Percentiles rank a stretch among this genome's conserved stretches.
Evolutionary conservation across 2,113 vertebrate species (phyloP).

Genomic region (Rhinopithecus roxellana): DNA sequence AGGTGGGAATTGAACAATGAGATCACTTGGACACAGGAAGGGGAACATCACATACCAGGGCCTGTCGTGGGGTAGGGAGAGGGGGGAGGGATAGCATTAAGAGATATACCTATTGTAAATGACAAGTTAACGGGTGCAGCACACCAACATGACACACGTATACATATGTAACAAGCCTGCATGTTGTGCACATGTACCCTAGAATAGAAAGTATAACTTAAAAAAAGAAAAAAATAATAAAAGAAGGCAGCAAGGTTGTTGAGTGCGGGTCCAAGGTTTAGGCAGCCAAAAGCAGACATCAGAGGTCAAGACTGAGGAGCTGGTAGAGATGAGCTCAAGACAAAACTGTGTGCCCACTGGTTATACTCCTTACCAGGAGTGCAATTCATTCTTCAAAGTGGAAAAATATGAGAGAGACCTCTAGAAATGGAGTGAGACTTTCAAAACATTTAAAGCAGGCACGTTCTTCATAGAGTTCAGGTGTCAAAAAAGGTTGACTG

Average conservation of each 20-base stretch:
- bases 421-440: neutral
- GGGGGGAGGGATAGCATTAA: too few relatives aligned
- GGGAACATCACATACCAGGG: too few relatives aligned
- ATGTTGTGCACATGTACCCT: too few relatives aligned
- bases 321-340: neutral
- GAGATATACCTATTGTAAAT: too few relatives aligned
- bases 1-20: too few relatives aligned
- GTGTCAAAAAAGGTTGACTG: neutral
- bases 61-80: too few relatives aligned
- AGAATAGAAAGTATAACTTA: too few relatives aligned
- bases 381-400: neutral
- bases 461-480: neutral
- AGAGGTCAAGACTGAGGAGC: neutral
- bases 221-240: neutral
- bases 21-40: too few relatives aligned
- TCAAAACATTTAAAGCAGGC: neutral
- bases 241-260: neutral
- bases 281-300: neutral
- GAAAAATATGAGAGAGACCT: neutral
- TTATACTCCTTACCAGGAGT: neutral
- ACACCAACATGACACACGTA: too few relatives aligned
- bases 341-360: neutral
- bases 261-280: neutral
- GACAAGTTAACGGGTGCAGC: too few relatives aligned
- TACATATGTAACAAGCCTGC: too few relatives aligned